Base-by-base conservation (phyloP, 2,113 vertebrate genomes). In the Nycticorax nycticorax region DNA sequence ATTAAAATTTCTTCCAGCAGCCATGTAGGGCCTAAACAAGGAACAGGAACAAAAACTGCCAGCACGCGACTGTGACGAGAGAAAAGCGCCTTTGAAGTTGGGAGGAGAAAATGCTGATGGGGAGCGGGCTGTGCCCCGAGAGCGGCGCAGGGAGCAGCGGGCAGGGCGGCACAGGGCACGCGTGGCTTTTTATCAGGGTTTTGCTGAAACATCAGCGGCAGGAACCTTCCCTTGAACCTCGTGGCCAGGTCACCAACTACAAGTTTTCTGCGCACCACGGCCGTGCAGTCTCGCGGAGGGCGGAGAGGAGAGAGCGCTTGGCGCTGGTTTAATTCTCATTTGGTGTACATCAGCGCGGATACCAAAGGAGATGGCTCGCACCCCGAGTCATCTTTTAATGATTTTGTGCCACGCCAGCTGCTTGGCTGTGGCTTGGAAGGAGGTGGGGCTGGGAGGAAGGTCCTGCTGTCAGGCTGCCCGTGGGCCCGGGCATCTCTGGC, bases 281-380 rank as follows among this genome's bases (percentile, higher is more conserved):
- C 71, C 77, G 8, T 52, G 4, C n/a, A 8, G 43, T 56, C 76
- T 93, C 30, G 27, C 84, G 39, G 39, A 41, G 37, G 39, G 4
- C 37, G 83, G 77, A 88, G 80, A 69, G 55, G 53, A 26, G 39
- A 37, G 45, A 28, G 52, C 45, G 93, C 95, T 96, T 94, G 91
- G 27, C 66, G 89, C 83, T 77, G 63, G 37, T 93, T 83, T 78
- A 28, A 83, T 94, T 92, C 87, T 82, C 86, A 64, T 96, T 92
- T 89, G 84, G 64, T 89, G 84, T 77, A 83, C 64, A 69, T 93
- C 75, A 86, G 88, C 37, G 64, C 87, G 92, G 71, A 79, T 35
- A 48, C 83, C 62, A 82, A 30, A 95, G 95, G 91, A 96, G 94
- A 67, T 37, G 76, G 88, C 93, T 87, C 81, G 15, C 57, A 10